These are phyloP conservation scores for Anguilla anguilla DNA, from an alignment of 2,797 vertebrate species.

Conservation along the genomic window DNA sequence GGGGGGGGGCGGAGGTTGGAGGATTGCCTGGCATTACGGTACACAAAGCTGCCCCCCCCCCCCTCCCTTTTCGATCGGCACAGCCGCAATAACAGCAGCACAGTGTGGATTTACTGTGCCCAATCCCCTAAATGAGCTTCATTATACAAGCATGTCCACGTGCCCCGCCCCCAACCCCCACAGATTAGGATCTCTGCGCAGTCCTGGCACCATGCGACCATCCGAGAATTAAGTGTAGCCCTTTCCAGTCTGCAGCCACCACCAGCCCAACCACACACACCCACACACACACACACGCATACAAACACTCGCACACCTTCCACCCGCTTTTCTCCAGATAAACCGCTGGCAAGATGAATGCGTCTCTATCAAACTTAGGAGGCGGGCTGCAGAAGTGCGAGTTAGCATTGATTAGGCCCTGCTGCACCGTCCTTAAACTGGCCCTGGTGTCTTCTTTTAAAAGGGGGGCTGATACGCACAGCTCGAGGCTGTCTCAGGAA, in stretches of 20 bases:
- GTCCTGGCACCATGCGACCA: constrained; percentile 49
- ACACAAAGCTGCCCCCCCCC: background rate
- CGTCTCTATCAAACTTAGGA: constrained; percentile 66
- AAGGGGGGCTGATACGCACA: background rate
- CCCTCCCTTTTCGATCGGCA: background rate
- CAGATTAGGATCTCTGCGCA: constrained; percentile 64
- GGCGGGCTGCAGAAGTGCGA: constrained; percentile 60
- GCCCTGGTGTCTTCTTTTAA: background rate
- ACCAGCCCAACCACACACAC: background rate
- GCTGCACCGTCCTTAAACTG: background rate
- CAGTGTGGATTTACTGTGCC: constrained; percentile 63
- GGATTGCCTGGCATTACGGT: constrained; percentile 66
- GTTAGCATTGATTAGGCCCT: constrained; percentile 66
- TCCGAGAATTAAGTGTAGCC: constrained; percentile 52
- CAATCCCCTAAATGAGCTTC: constrained; percentile 73
- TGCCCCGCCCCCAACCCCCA: constrained; percentile 30
- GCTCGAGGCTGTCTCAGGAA: background rate
- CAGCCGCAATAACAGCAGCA: background rate
- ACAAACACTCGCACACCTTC: background rate
- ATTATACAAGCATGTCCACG: constrained; percentile 65
- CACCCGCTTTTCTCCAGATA: constrained; percentile 64
- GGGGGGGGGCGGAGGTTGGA: constrained; percentile 44
- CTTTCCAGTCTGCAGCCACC: constrained; percentile 59
- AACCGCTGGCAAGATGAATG: constrained; percentile 72
- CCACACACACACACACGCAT: constrained; percentile 22